phyloP scores from a whole-genome alignment of 2,888 invertebrate species.

The Ashinkailepas kermadecensis region DNA sequence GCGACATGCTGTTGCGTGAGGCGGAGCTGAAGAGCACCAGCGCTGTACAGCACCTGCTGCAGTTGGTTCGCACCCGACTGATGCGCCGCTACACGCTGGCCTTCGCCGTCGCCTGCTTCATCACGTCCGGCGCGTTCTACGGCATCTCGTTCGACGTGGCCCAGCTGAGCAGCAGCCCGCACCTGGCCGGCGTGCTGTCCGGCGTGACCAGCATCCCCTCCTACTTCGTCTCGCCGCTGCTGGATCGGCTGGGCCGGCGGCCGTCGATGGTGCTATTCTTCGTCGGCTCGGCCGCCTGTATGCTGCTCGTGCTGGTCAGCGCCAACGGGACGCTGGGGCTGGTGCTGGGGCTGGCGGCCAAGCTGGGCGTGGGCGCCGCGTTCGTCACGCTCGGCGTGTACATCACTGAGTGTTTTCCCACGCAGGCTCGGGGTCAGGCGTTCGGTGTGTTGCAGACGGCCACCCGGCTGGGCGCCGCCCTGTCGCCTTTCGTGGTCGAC shows the following conservation, averaged over 20 bases:
- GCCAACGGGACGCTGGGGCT: conserved; percentile 31
- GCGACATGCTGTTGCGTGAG: neutral
- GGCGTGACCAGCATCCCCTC: conserved; percentile 46
- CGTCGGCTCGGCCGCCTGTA: conserved; percentile 42
- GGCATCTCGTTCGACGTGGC: conserved; percentile 44
- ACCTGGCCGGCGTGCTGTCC: conserved; percentile 46
- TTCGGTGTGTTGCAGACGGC: neutral
- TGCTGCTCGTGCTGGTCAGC: conserved; percentile 42
- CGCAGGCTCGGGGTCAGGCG: conserved; percentile 45
- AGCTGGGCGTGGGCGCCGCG: conserved; percentile 44
- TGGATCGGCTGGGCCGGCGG: conserved; percentile 44
- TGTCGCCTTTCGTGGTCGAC: conserved; percentile 43
- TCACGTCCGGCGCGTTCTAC: conserved; percentile 44
- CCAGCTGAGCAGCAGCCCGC: conserved; percentile 44
- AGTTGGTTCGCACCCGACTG: neutral
- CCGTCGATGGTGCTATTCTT: conserved; percentile 43
- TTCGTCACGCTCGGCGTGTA: conserved; percentile 46
- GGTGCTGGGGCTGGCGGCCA: conserved; percentile 38
- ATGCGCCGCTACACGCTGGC: neutral
- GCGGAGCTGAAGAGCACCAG: neutral
- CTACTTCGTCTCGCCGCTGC: conserved; percentile 40
- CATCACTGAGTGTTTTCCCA: conserved; percentile 36
- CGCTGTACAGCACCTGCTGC: neutral
- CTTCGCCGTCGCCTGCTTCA: neutral
- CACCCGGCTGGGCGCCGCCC: conserved; percentile 46